A percentile compares a stretch with the other conserved stretches of the same genome.
These are phyloP conservation scores for Alitta virens DNA, from an alignment of 2,888 invertebrate species.

Conservation along the genomic window DNA sequence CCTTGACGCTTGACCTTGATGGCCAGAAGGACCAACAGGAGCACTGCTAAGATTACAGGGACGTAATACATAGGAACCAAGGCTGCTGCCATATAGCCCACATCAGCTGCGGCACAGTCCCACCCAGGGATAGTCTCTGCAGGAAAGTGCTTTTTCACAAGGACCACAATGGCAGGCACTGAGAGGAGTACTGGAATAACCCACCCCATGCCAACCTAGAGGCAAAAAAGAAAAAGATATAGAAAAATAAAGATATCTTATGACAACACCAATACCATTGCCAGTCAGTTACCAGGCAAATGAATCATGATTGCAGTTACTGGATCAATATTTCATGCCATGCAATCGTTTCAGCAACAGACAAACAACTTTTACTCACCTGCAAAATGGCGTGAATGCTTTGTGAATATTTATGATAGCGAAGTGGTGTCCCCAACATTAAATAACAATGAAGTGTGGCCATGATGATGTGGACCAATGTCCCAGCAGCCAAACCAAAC, in stretches of 20 bases:
- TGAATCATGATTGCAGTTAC: no score
- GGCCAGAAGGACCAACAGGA: background rate
- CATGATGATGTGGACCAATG: conserved; percentile 1
- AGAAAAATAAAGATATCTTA: no score
- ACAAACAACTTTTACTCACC: no score
- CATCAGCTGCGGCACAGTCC: background rate
- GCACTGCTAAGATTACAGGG: background rate
- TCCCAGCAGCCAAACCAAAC: background rate
- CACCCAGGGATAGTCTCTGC: background rate
- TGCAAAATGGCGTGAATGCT: no score
- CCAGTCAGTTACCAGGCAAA: no score
- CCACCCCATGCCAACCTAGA: conserved; percentile 4
- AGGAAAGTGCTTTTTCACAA: background rate
- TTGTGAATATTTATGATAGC: background rate
- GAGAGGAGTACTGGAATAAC: background rate
- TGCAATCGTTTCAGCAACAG: no score
- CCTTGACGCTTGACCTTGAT: background rate
- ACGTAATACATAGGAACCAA: background rate
- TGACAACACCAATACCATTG: no score
- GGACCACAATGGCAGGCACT: background rate
- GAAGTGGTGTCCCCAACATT: background rate
- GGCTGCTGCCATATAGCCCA: background rate
- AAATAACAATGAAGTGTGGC: conserved; percentile 6
- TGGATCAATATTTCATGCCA: no score
- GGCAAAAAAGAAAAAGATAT: background rate